Base-by-base conservation (phyloP, 1,140 invertebrate species). In the Drosophila miranda region DNA sequence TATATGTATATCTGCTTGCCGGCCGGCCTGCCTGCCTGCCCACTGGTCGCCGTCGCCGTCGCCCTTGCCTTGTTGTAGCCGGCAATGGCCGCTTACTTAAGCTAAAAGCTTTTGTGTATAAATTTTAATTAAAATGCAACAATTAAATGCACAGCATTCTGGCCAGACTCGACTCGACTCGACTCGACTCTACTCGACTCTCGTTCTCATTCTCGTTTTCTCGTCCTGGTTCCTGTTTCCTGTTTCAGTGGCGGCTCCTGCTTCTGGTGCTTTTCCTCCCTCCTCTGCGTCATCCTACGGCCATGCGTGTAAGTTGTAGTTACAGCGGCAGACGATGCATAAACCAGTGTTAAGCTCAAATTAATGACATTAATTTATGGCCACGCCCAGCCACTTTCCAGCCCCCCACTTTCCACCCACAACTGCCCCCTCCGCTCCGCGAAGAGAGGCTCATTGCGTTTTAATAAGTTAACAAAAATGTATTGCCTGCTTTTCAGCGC, bases 31-130 rank as follows among this genome's bases (percentile, higher is more conserved):
- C 28, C 58, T 64, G 79, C 28, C 19, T 28, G 42, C 28, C 72
- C 54, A 34, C 26, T 45, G 72, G 51, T 41, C 51, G 63, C 41
- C 61, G 41, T 26, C 26, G 11, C 28, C 3, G 42, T 41, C 43
- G 54, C 16, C 50, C 16, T 16, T 16, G 16, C 16, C 16, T 1
- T n/a, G n/a, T n/a, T n/a, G 50, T n/a, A 38, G 57, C 49, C 69
- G 57, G 46, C 69, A 62, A 64, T 75, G 76, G 56, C 26, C 78
- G 78, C 76, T 86, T 86, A 86, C 82, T 86, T 86, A 86, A 86
- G 82, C 82, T 86, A 86, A 84, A 86, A 86, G 81, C 81, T 86
- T 86, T 86, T 86, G 77, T 81, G 82, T 86, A 86, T 86, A 86
- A 76, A 79, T 80, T 69, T 86, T 76, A 76, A 76, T 76, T 76